These are phyloP conservation scores for Musca vetustissima DNA, from an alignment of 1,140 invertebrate species.

Conservation along the genomic window DNA sequence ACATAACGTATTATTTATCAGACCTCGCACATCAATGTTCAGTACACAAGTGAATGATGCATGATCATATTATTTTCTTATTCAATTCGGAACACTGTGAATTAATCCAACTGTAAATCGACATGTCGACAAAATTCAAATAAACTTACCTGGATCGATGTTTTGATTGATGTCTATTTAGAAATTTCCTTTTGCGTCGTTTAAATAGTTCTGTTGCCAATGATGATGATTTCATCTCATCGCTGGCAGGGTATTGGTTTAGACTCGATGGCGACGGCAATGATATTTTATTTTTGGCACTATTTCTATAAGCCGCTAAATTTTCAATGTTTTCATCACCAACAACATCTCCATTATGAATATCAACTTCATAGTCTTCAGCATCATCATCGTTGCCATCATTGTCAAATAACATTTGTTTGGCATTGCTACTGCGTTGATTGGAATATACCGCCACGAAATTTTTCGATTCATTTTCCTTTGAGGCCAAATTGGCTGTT, in stretches of 20 bases:
- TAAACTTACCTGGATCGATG: constrained; percentile 12
- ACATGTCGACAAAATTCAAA: no score
- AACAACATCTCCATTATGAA: no score
- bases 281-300: background rate
- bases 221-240: background rate
- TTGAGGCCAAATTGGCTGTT: background rate
- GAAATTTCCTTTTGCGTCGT: constrained; percentile 8
- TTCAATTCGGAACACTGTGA: no score
- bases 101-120: no score
- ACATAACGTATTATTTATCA: no score
- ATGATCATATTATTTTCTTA: no score
- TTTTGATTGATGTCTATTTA: constrained; percentile 8
- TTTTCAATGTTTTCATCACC: no score
- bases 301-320: background rate
- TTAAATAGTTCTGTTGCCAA: background rate
- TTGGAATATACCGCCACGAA: no score
- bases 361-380: no score
- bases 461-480: no score
- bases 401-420: background rate
- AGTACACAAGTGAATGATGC: no score
- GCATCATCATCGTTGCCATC: background rate
- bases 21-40: no score
- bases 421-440: background rate
- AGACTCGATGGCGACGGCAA: background rate
- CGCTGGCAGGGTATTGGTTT: background rate